Percentiles rank a stretch among this genome's conserved stretches.
Conservation (phyloP, 2,888 invertebrate genomes). For the Dynastes tityus region DNA sequence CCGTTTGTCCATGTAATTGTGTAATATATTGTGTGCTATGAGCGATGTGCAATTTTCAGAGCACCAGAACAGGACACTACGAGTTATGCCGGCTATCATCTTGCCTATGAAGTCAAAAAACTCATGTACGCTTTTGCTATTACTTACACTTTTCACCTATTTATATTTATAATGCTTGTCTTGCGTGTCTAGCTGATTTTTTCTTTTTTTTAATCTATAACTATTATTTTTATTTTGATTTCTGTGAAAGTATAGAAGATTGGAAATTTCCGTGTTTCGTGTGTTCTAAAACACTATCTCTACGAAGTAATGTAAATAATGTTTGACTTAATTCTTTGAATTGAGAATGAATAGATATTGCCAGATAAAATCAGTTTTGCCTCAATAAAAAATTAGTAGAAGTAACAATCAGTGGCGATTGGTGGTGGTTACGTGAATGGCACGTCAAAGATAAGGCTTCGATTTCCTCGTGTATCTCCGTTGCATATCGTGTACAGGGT, state of each 20-base stretch:
- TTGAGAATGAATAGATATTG: too few species aligned
- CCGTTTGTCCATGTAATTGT: conserved; percentile 33
- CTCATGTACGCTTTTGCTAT: conserved; percentile 92
- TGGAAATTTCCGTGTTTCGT: neutral
- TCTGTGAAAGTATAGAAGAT: conserved; percentile 9
- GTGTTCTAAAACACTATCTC: neutral
- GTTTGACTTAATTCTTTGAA: too few species aligned
- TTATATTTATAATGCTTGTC: conserved; percentile 15
- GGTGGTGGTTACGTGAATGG: too few species aligned
- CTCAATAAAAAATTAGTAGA: too few species aligned
- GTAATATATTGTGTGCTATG: conserved; percentile 67
- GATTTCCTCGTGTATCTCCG: too few species aligned
- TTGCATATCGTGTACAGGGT: too few species aligned
- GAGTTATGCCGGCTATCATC: conserved; percentile 98
- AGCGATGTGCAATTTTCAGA: conserved; percentile 84
- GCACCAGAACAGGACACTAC: conserved; percentile 90
- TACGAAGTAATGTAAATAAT: neutral
- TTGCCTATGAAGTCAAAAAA: conserved; percentile 99
- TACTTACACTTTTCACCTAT: conserved; percentile 69
- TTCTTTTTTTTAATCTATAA: conserved; percentile 2
- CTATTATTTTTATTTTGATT: too few species aligned
- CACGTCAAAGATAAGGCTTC: too few species aligned
- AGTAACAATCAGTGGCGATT: too few species aligned
- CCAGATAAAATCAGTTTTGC: too few species aligned
- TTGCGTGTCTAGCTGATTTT: conserved; percentile 25